A percentile compares a stretch with the other conserved stretches of the same genome.
Conservation (phyloP, 2,797 vertebrate species). For the Epinephelus awoara region DNA sequence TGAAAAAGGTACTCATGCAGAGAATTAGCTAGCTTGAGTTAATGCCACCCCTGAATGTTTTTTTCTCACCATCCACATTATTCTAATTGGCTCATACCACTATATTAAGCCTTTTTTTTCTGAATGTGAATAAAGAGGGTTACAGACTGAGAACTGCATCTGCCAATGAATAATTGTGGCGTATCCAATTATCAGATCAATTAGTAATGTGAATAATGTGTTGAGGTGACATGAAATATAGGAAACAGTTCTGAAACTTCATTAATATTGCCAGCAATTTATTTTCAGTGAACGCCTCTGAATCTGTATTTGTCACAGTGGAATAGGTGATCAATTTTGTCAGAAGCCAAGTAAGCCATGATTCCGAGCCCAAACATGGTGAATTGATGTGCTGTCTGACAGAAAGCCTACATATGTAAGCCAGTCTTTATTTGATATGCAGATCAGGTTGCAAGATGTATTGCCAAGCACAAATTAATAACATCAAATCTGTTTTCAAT, state of each 20-base stretch:
- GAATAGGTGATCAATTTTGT: slow-evolving; percentile 43
- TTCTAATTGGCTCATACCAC: slow-evolving; percentile 67
- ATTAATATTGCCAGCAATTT: slow-evolving; percentile 31
- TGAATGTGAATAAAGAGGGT: slow-evolving; percentile 44
- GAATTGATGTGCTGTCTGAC: slow-evolving; percentile 44
- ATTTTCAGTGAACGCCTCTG: slow-evolving; percentile 4
- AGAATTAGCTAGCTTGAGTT: slow-evolving; percentile 72
- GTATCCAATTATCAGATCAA: slow-evolving; percentile 45
- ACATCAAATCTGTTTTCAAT: slow-evolving; percentile 51
- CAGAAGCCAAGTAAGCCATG: slow-evolving; percentile 32
- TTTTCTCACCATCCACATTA: slow-evolving; percentile 64
- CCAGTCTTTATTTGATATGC: slow-evolving; percentile 58
- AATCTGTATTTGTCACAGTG: slow-evolving; percentile 28
- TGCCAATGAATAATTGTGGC: slow-evolving; percentile 18
- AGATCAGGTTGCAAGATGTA: slow-evolving; percentile 34
- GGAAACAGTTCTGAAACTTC: slow-evolving; percentile 38
- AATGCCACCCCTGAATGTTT: slow-evolving; percentile 61
- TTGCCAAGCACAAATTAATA: slow-evolving; percentile 50
- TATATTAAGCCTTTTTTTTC: slow-evolving; percentile 37
- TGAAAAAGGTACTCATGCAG: slow-evolving; percentile 74
- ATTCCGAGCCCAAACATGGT: slow-evolving; percentile 36
- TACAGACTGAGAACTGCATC: slow-evolving; percentile 21
- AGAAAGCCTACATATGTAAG: slow-evolving; percentile 38
- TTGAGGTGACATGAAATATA: slow-evolving; percentile 40
- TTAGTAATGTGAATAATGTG: slow-evolving; percentile 31